These are phyloP conservation scores for Rhinogobio ventralis DNA, from an alignment of 2,797 vertebrate genomes.

Conservation along the genomic window DNA sequence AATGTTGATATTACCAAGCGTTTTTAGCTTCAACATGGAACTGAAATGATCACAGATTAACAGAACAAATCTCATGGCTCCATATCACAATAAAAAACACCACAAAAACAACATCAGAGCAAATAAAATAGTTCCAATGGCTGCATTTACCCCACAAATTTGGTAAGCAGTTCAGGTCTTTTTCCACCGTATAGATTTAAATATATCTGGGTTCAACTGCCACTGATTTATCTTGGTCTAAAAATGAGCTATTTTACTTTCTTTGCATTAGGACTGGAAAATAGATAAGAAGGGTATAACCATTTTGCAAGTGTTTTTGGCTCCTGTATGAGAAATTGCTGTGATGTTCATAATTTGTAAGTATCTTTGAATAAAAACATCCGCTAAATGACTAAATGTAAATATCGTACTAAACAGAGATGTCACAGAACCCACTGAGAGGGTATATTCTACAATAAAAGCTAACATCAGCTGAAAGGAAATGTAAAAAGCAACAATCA, in stretches of 20 bases:
- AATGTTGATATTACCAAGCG: slow-evolving; percentile 19
- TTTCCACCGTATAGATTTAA: background rate
- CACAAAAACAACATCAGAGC: slow-evolving; percentile 1
- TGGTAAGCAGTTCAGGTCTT: background rate
- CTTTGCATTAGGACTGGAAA: background rate
- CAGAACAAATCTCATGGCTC: background rate
- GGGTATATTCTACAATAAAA: background rate
- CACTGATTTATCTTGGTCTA: background rate
- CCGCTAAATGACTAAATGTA: background rate
- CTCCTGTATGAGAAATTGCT: background rate
- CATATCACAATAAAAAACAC: slow-evolving; percentile 8
- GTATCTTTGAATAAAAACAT: slow-evolving; percentile 20
- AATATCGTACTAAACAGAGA: background rate
- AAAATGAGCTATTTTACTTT: background rate
- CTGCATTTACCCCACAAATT: background rate
- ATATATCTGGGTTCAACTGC: background rate
- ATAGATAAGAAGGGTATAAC: background rate
- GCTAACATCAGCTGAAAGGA: background rate
- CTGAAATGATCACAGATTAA: slow-evolving; percentile 4
- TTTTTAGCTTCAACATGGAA: background rate
- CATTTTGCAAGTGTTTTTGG: slow-evolving; percentile 6
- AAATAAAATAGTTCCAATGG: background rate
- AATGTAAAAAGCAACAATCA: background rate
- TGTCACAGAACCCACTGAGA: background rate
- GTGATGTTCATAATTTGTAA: background rate